Evolutionary conservation across 2,113 vertebrate species (phyloP).

Genomic region (Trachemys scripta): DNA sequence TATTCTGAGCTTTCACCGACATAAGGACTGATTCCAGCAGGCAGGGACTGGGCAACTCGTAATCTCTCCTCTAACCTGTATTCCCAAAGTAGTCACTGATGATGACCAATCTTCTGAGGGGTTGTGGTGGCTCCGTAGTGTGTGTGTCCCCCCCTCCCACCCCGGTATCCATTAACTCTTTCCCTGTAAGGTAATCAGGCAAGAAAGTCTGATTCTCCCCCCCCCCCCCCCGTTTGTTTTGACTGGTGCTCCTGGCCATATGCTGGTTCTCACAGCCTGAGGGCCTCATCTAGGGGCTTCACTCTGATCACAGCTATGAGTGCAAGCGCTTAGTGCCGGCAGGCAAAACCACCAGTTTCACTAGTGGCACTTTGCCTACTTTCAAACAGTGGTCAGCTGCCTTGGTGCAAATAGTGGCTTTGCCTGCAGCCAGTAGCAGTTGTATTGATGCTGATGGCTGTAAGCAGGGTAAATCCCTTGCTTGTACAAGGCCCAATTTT

Average conservation of each 20-base stretch:
- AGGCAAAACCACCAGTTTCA: not conserved
- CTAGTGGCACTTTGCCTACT: not conserved
- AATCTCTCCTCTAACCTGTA: too few relatives aligned
- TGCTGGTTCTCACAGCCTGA: not conserved
- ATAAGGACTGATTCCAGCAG: too few relatives aligned
- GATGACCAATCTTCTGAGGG: too few relatives aligned
- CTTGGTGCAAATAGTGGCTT: not conserved
- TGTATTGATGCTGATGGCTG: accelerated
- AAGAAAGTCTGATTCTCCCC: not conserved
- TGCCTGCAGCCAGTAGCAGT: not conserved
- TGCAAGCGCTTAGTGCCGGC: accelerated
- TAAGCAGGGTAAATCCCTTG: not conserved
- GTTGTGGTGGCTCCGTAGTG: too few relatives aligned
- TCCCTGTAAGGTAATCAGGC: accelerated
- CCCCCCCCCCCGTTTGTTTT: not conserved
- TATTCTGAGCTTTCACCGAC: too few relatives aligned
- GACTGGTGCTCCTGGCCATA: not conserved
- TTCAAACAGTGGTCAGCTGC: accelerated
- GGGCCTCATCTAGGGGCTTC: not conserved
- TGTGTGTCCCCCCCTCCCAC: too few relatives aligned
- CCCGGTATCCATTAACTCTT: not conserved
- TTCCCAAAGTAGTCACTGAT: too few relatives aligned
- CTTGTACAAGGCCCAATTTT: not conserved
- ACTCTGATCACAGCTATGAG: too few relatives aligned
- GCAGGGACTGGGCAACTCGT: too few relatives aligned